Conservation (phyloP, 2,113 vertebrate species). For the Petromus typicus region DNA sequence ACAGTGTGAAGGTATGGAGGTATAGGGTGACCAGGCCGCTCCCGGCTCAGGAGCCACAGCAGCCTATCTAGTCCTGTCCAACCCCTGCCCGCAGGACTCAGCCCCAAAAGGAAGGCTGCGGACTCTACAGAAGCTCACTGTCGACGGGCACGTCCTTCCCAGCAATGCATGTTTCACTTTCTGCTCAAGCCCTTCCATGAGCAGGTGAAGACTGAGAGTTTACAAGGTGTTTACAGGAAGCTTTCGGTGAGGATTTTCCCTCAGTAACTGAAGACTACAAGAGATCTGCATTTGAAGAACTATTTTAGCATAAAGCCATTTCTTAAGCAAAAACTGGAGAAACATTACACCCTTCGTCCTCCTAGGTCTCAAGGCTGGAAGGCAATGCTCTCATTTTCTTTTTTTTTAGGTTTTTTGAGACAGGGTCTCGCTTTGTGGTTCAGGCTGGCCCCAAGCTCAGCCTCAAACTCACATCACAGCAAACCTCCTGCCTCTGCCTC, state of each 20-base stretch:
- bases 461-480: too few relatives aligned
- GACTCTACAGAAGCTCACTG: background rate
- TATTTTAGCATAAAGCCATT: background rate
- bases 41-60: background rate
- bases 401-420: too few relatives aligned
- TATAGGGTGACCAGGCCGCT: background rate
- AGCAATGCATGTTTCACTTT: background rate
- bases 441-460: too few relatives aligned
- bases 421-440: too few relatives aligned
- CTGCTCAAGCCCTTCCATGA: background rate
- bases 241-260: constrained; percentile 14
- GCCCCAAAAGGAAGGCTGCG: background rate
- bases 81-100: background rate
- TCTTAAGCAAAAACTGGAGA: background rate
- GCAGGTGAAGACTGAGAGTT: background rate
- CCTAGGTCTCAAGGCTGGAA: background rate
- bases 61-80: background rate
- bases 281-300: background rate
- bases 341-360: background rate
- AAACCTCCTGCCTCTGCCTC: too few relatives aligned
- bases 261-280: background rate
- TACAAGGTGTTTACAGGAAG: background rate
- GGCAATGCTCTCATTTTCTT: background rate
- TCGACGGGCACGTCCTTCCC: too few relatives aligned
- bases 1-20: background rate